Evolutionary conservation across 2,113 vertebrate species (phyloP).

Genomic region (Hystrix cristata): DNA sequence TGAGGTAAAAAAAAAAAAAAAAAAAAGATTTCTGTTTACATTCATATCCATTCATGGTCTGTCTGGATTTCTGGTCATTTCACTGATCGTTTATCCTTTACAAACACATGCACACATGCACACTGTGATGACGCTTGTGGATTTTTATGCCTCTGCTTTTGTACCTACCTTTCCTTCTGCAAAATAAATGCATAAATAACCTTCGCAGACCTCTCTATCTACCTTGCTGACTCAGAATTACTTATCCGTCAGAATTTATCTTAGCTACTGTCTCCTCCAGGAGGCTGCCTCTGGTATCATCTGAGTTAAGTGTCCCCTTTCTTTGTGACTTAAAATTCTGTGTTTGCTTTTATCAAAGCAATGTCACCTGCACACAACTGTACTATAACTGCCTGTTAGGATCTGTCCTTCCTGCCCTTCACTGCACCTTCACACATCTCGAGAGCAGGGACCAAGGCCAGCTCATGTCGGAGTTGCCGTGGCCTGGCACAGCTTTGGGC

Average conservation of each 20-base stretch:
- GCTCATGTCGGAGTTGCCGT: background rate
- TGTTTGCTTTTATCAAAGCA: slow-evolving; percentile 9
- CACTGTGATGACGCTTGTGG: background rate
- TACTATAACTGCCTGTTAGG: background rate
- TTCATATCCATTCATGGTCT: background rate
- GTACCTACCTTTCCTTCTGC: background rate
- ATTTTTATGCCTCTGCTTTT: background rate
- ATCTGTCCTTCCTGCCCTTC: background rate
- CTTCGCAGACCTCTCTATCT: background rate
- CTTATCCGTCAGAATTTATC: slow-evolving; percentile 19
- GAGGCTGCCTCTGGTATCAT: background rate
- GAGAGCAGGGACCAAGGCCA: background rate
- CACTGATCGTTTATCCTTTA: background rate
- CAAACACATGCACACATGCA: background rate
- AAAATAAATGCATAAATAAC: background rate
- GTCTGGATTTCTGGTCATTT: background rate
- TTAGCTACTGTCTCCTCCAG: slow-evolving; percentile 6
- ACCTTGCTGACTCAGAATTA: background rate
- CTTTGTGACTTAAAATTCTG: background rate
- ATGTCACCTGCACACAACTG: background rate
- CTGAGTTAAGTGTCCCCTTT: background rate
- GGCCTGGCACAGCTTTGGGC: background rate
- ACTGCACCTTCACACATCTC: background rate
- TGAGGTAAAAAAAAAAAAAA: slow-evolving; percentile 29
- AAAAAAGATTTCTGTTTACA: background rate